Conservation (phyloP, 2,797 vertebrate genomes). For the Gobio occitaniae region DNA sequence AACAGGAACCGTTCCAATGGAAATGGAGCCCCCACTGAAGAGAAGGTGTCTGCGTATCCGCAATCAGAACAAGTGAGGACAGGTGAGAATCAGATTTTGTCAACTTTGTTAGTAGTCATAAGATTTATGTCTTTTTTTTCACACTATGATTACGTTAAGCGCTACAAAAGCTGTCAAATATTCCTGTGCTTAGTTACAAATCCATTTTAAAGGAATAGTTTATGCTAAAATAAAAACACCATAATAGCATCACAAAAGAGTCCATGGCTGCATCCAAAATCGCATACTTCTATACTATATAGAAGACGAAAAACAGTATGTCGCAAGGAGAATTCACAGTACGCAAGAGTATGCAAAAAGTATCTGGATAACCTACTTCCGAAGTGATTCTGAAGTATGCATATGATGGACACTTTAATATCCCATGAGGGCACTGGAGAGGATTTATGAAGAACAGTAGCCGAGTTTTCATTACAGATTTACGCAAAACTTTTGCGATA, state of each 20-base stretch:
- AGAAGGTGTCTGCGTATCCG: constrained; percentile 99
- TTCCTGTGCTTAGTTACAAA: constrained; percentile 5
- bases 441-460: not conserved
- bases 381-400: not conserved
- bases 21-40: constrained; percentile 96
- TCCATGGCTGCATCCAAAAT: not conserved
- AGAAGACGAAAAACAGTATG: not conserved
- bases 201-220: not conserved
- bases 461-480: too few species aligned
- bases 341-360: not conserved
- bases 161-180: not conserved
- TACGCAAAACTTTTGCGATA: too few species aligned
- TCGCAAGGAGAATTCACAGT: not conserved
- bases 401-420: not conserved
- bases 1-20: constrained; percentile 87
- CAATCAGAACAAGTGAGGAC: constrained; percentile 97
- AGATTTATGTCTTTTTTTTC: not conserved
- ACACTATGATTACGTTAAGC: not conserved
- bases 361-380: not conserved
- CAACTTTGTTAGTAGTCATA: not conserved
- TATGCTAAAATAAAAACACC: not conserved
- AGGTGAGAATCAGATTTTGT: constrained; percentile 39
- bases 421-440: not conserved
- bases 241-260: not conserved
- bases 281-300: not conserved